Conservation (phyloP, 2,888 invertebrate genomes). For the Sarcophaga variegata region DNA sequence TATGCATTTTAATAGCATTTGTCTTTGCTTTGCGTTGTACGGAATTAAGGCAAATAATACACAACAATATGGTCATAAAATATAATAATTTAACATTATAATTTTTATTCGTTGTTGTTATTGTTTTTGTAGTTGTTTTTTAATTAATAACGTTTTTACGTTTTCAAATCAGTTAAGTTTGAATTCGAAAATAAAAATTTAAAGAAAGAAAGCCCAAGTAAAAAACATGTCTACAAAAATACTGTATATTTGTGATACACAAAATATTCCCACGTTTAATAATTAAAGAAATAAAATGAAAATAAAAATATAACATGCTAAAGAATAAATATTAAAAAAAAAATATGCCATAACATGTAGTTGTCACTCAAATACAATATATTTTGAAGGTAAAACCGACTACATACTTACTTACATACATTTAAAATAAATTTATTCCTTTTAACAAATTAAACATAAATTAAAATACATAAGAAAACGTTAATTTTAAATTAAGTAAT, state of each 20-base stretch:
- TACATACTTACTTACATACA: not conserved
- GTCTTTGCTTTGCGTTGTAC: not conserved
- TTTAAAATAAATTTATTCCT: not conserved
- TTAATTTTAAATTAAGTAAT: not conserved
- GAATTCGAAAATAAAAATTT: not conserved
- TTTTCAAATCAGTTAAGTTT: not conserved
- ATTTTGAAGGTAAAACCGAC: not conserved
- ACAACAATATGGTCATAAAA: slow-evolving; percentile 55
- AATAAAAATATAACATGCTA: not conserved
- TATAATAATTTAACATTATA: slow-evolving; percentile 59
- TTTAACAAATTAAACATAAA: slow-evolving; percentile 51
- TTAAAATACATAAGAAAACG: slow-evolving; percentile 47
- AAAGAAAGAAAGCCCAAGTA: slow-evolving; percentile 56
- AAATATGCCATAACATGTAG: slow-evolving; percentile 49
- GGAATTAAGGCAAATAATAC: slow-evolving; percentile 31
- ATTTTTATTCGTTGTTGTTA: slow-evolving; percentile 21
- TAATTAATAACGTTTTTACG: slow-evolving; percentile 59
- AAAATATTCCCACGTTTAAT: slow-evolving; percentile 69
- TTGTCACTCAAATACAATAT: slow-evolving; percentile 55
- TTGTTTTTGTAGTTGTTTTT: slow-evolving; percentile 43
- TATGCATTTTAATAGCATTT: slow-evolving; percentile 61
- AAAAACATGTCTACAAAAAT: slow-evolving; percentile 39
- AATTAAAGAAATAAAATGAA: slow-evolving; percentile 37
- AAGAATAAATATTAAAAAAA: slow-evolving; percentile 45
- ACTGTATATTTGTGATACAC: slow-evolving; percentile 14